These are phyloP conservation scores for Gallinago jamesoni DNA, from an alignment of 2,113 vertebrate genomes.

Conservation along the genomic window DNA sequence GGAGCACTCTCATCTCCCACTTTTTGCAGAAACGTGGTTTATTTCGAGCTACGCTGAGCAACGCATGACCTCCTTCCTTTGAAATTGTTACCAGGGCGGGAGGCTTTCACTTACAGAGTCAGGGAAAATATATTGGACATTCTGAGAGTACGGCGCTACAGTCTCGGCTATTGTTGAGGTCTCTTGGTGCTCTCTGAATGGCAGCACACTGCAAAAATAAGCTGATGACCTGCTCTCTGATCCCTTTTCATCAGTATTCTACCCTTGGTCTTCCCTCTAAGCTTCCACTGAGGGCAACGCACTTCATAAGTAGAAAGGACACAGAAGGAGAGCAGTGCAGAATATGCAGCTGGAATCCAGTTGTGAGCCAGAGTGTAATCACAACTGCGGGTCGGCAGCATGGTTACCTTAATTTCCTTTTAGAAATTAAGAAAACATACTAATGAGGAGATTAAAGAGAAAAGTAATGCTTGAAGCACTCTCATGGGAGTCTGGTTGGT, in stretches of 20 bases:
- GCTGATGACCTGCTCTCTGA: background rate
- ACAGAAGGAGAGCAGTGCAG: background rate
- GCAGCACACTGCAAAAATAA: background rate
- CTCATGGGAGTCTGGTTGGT: background rate
- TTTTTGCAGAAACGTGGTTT: background rate
- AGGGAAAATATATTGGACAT: background rate
- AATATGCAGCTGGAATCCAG: background rate
- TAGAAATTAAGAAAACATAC: background rate
- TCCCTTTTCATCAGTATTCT: background rate
- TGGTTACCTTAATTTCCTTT: background rate
- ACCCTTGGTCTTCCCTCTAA: background rate
- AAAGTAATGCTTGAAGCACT: background rate
- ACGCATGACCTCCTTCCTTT: slow-evolving; percentile 16
- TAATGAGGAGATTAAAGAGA: background rate
- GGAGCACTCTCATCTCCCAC: background rate
- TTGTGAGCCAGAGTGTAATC: background rate
- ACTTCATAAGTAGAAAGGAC: background rate
- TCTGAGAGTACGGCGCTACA: background rate
- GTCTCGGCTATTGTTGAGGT: background rate
- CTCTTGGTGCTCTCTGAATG: background rate
- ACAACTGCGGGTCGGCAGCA: background rate
- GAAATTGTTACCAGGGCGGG: background rate
- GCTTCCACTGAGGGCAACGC: background rate
- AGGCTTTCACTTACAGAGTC: slow-evolving; percentile 8
- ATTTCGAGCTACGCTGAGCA: background rate